Evolutionary conservation across 2,888 invertebrate genomes (phyloP).

Genomic region (Calephelis perditalis): DNA sequence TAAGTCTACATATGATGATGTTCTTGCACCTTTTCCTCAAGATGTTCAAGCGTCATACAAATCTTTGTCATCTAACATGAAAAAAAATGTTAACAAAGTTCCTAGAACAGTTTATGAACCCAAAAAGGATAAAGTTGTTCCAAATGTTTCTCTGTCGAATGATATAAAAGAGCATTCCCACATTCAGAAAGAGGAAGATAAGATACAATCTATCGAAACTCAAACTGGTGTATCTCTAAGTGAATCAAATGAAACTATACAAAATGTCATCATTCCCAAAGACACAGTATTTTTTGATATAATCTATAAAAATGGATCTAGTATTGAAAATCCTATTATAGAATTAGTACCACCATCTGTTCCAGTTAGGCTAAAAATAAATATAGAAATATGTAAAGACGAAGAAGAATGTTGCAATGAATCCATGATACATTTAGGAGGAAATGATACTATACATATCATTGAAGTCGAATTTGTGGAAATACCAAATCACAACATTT

Average conservation of each 20-base stretch:
- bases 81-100: constrained; percentile 12
- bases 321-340: constrained; percentile 16
- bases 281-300: constrained; percentile 18
- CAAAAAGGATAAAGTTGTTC: constrained; percentile 9
- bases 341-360: constrained; percentile 12
- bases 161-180: background rate
- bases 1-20: constrained; percentile 33
- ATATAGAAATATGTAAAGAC: constrained; percentile 19
- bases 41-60: constrained; percentile 45
- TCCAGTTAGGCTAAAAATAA: constrained; percentile 18
- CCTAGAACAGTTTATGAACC: constrained; percentile 4
- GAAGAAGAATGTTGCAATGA: constrained; percentile 2
- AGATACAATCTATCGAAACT: background rate
- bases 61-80: constrained; percentile 21
- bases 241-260: constrained; percentile 7
- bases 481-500: background rate
- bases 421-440: background rate
- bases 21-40: constrained; percentile 43
- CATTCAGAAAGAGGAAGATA: background rate
- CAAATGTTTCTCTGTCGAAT: background rate
- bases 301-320: constrained; percentile 13
- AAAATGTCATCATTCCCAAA: constrained; percentile 12
- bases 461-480: background rate
- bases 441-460: background rate
- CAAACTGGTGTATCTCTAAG: background rate